Percentiles rank a stretch among this genome's conserved stretches.
phyloP scores from a whole-genome alignment of 2,113 vertebrate genomes.

The Gila orcuttii region DNA sequence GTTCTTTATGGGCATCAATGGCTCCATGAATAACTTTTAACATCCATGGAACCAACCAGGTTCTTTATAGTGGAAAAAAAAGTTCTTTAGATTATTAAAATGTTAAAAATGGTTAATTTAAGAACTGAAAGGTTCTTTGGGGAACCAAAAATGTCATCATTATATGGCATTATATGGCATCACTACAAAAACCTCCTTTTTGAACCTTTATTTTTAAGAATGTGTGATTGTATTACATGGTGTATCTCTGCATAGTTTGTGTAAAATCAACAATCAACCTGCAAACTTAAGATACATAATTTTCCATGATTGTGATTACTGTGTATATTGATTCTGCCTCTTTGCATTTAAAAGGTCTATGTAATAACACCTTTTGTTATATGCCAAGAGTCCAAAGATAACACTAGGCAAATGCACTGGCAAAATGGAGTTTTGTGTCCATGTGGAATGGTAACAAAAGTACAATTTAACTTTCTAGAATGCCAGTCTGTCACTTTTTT shows the following conservation, averaged over 20 bases:
- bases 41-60: too few relatives aligned
- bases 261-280: slow-evolving; percentile 28
- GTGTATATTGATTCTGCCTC: not conserved
- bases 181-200: too few relatives aligned
- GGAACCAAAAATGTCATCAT: too few relatives aligned
- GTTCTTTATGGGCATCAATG: too few relatives aligned
- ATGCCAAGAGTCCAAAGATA: not conserved
- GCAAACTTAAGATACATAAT: slow-evolving; percentile 9
- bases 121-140: too few relatives aligned
- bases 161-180: too few relatives aligned
- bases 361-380: slow-evolving; percentile 9
- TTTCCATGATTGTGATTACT: slow-evolving; percentile 6
- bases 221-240: not conserved
- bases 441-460: not conserved
- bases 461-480: slow-evolving; percentile 7
- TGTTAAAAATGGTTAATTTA: too few relatives aligned
- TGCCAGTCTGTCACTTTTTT: too few relatives aligned
- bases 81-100: too few relatives aligned
- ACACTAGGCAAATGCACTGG: slow-evolving; percentile 1
- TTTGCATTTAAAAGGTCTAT: not conserved
- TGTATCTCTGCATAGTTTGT: not conserved
- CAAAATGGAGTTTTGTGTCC: not conserved
- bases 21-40: too few relatives aligned
- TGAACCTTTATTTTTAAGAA: too few relatives aligned
- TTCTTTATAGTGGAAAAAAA: too few relatives aligned